phyloP scores from a whole-genome alignment of 2,113 vertebrate genomes.

The Chunga burmeisteri region DNA sequence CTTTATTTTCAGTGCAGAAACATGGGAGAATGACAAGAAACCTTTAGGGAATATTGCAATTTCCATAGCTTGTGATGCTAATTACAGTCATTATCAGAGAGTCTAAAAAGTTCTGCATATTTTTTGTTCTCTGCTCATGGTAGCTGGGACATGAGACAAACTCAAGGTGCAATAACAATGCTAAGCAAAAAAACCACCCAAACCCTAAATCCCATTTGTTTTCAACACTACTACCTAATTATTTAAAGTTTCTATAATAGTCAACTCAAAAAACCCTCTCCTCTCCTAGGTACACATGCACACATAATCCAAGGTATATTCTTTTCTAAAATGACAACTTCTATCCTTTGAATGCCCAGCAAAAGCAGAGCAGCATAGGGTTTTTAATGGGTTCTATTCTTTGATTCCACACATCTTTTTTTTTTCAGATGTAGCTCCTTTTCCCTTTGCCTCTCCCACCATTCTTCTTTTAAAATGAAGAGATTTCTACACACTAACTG shows the following conservation, averaged over 20 bases:
- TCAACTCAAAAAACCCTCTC: background rate
- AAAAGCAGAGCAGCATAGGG: background rate
- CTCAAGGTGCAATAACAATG: background rate
- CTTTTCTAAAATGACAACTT: background rate
- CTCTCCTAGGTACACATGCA: background rate
- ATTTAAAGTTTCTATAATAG: background rate
- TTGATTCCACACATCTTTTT: background rate
- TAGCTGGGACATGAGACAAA: background rate
- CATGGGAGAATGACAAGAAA: constrained; percentile 24
- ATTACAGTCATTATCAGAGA: constrained; percentile 63
- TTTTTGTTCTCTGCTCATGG: constrained; percentile 21
- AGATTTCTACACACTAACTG: background rate
- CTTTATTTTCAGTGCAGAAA: background rate
- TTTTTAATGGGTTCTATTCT: background rate
- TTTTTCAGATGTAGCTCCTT: background rate
- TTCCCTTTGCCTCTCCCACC: background rate
- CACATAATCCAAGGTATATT: background rate
- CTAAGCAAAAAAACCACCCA: background rate
- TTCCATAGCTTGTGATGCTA: constrained; percentile 66
- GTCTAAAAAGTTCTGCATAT: background rate
- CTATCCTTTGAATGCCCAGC: background rate
- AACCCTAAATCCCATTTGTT: background rate
- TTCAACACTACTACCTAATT: background rate
- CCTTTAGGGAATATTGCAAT: constrained; percentile 37
- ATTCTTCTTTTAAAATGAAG: background rate